Evolutionary conservation across 2,888 invertebrate genomes (phyloP), one percentile per base, ranked within the genome.

Genomic region (Caenorhabditis sp.): DNA sequence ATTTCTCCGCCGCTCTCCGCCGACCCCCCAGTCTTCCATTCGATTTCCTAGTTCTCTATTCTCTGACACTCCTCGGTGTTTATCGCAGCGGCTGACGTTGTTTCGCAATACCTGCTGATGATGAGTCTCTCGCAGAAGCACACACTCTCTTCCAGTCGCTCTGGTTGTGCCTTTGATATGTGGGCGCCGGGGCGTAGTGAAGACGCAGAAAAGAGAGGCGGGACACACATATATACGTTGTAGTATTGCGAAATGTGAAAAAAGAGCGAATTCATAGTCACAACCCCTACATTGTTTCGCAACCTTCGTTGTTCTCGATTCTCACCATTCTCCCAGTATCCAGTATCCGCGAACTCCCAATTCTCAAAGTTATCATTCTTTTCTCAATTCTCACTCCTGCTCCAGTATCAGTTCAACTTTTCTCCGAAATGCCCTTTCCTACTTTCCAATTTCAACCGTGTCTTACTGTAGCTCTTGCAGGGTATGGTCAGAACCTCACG

Each of bases 71-170:
- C n/a, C n/a, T 49, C 44, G 24, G 44, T 76, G 68, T 66, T 51
- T 31, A 49, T 68, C 26, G 76, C 35, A 58, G 58, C 47, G 26
- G 16, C 31, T 8, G 41, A 10, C 41, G 35, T 63, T 63, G 63
- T 79, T 79, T 79, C 79, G 79, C 79, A 79, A 79, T 70, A 79
- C 77, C 77, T 77, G 59, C 69, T 69, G 76, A 77, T 61, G 69
- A 68, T 8, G 14, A 10, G 58, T 68, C 76, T 58, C 41, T 54
- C n/a, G n/a, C n/a, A 19, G 2, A 14, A 10, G 14, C 24, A 2
- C 12, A 26, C 54, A 54, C 54, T 14, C 26, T 22, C 26, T 54
- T 12, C 8, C 44, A n/a, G 22, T 12, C 51, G 41, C 35, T 63
- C 51, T 54, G 28, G 14, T 68, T 10, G 54, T 16, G 22, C 54